Evolutionary conservation across 2,113 vertebrate genomes (phyloP), one percentile per base, ranked within the genome.

Genomic region (Serinus canaria): DNA sequence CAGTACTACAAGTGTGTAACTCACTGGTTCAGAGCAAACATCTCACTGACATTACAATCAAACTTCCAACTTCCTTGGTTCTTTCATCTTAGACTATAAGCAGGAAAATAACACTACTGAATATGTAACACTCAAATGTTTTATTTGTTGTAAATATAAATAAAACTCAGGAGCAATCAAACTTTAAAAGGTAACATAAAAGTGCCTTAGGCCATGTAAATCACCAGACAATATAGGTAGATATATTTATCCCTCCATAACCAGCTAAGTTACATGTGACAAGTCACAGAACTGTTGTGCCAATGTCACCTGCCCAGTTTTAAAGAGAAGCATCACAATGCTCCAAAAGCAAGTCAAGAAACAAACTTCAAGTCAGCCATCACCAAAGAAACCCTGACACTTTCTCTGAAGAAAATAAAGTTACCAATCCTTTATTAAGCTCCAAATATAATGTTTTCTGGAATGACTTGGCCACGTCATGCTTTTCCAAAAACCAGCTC

Each of bases 121-220:
- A 88, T 82, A 49, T 31, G 21, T 84, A 27, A 31, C 60, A 39
- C 39, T 87, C 76, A 78, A 79, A n/a, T 13, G 60, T 74, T 87
- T 64, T 63, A 73, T 66, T 94, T 85, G 50, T 41, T 73, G 16
- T n/a, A 86, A 87, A 44, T 6, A 21, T 58, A 80, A 86, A 70
- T 86, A 90, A 91, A 83, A 92, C 31, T 55, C 43, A 79, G 59
- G 47, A 85, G 69, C 37, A 44, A 37, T 72, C 70, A 77, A 28
- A 76, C 33, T 72, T 62, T 77, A 41, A 75, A 88, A 83, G 25
- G 13, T 18, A 56, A 49, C 4, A 8, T 79, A 76, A 64, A 79
- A 77, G 88, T 37, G 24, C 83, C 63, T 93, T 21, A 63, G 70
- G 33, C 46, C 17, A 52, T 44, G 63, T 28, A 76, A 85, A 74